These are phyloP conservation scores for Eupithecia dodoneata DNA, from an alignment of 2,888 invertebrate species.

Conservation along the genomic window DNA sequence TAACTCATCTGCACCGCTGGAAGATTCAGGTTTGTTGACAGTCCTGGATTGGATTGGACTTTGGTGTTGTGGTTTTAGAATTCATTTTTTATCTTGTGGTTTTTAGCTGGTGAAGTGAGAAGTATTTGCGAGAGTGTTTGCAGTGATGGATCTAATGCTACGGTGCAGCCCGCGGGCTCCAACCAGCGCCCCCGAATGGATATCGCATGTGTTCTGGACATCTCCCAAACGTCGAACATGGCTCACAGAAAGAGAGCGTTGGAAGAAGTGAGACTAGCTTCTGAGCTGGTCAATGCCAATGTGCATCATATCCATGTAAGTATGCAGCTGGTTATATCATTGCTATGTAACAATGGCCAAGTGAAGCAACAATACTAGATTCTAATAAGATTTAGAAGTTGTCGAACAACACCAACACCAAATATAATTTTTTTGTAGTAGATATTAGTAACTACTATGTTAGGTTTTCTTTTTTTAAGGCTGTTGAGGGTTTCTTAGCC, in stretches of 20 bases:
- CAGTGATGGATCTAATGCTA: slow-evolving; percentile 82
- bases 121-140: slow-evolving; percentile 82
- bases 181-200: slow-evolving; percentile 89
- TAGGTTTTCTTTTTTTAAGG: neutral
- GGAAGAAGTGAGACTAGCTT: slow-evolving; percentile 93
- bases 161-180: slow-evolving; percentile 71
- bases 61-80: slow-evolving; percentile 52
- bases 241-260: slow-evolving; percentile 91
- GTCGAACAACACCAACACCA: neutral
- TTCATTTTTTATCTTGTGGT: slow-evolving; percentile 49
- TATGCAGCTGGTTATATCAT: slow-evolving; percentile 26
- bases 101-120: slow-evolving; percentile 75
- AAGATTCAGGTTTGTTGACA: slow-evolving; percentile 71
- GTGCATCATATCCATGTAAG: slow-evolving; percentile 92
- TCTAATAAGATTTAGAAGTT: neutral
- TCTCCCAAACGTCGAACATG: slow-evolving; percentile 88
- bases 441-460: neutral
- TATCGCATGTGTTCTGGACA: slow-evolving; percentile 94
- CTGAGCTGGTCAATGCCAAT: slow-evolving; percentile 90
- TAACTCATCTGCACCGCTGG: slow-evolving; percentile 70
- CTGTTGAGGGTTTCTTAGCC: neutral
- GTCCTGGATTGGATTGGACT: slow-evolving; percentile 49
- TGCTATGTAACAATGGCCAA: neutral
- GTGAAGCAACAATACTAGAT: neutral
- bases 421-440: neutral